Evolutionary conservation across 2,797 vertebrate genomes (phyloP).

Genomic region (Spea hammondii): DNA sequence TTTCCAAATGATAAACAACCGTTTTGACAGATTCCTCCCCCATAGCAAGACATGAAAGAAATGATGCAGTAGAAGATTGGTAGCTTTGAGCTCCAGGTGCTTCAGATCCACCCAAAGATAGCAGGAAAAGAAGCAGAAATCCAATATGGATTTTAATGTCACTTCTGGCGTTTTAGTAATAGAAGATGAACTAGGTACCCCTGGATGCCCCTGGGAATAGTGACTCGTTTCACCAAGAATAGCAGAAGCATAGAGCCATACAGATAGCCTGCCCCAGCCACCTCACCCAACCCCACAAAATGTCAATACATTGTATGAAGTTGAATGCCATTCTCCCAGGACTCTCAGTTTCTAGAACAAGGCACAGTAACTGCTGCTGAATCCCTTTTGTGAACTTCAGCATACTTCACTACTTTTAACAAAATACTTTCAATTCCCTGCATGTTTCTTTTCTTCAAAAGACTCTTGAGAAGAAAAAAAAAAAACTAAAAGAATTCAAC

Average conservation of each 20-base stretch:
- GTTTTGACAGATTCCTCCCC: conserved; percentile 11
- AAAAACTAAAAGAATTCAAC: not conserved
- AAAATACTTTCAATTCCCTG: not conserved
- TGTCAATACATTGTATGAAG: no score
- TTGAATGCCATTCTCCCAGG: not conserved
- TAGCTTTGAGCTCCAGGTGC: conserved; percentile 1
- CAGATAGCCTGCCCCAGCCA: no score
- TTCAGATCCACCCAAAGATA: not conserved
- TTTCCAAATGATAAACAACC: conserved; percentile 7
- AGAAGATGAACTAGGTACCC: not conserved
- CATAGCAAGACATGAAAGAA: not conserved
- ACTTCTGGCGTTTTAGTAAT: not conserved
- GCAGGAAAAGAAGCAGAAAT: not conserved
- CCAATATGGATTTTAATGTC: not conserved
- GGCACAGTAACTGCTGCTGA: not conserved
- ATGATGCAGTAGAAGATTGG: not conserved
- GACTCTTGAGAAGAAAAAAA: conserved; percentile 2
- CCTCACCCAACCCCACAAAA: no score
- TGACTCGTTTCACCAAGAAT: not conserved
- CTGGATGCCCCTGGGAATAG: not conserved
- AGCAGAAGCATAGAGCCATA: no score
- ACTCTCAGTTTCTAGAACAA: not conserved
- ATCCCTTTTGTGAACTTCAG: not conserved
- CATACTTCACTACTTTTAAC: not conserved
- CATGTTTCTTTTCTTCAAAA: not conserved